Percentiles rank a stretch among this genome's conserved stretches.
phyloP scores from a whole-genome alignment of 2,888 invertebrate species.

The Microchrysa polita region DNA sequence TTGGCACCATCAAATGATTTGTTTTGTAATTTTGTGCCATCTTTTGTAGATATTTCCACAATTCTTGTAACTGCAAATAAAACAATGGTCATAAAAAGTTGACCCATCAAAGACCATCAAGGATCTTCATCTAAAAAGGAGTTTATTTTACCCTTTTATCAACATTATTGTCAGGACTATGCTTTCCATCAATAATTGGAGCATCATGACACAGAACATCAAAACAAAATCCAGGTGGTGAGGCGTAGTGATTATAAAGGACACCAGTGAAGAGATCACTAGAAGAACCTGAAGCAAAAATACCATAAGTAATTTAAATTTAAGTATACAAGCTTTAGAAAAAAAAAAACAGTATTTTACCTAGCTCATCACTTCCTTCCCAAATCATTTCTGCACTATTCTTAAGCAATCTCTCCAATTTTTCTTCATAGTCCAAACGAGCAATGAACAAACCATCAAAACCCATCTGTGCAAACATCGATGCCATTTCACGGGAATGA shows the following conservation, averaged over 20 bases:
- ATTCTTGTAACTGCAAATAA: constrained; percentile 64
- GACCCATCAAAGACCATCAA: constrained; percentile 62
- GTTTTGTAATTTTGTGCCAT: constrained; percentile 70
- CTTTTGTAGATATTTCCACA: constrained; percentile 63
- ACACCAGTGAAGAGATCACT: constrained; percentile 85
- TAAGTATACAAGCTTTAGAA: constrained; percentile 13
- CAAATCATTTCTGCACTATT: constrained; percentile 86
- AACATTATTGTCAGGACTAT: constrained; percentile 85
- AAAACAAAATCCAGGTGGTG: constrained; percentile 93
- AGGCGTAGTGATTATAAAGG: constrained; percentile 81
- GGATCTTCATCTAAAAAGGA: constrained; percentile 59
- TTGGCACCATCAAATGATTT: constrained; percentile 84
- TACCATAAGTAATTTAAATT: too few species aligned
- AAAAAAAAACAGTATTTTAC: constrained; percentile 63
- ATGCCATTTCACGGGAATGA: constrained; percentile 87
- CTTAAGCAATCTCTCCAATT: constrained; percentile 67
- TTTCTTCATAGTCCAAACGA: constrained; percentile 88
- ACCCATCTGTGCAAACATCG: constrained; percentile 82
- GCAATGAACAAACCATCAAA: constrained; percentile 90
- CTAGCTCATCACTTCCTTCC: constrained; percentile 77
- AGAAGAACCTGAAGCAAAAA: constrained; percentile 65
- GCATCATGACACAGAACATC: constrained; percentile 86
- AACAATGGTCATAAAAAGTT: too few species aligned
- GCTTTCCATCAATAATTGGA: constrained; percentile 85
- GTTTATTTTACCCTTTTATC: constrained; percentile 69